These are phyloP conservation scores for Peromyscus nudipes DNA, from an alignment of 2,797 vertebrate species.

Conservation along the genomic window DNA sequence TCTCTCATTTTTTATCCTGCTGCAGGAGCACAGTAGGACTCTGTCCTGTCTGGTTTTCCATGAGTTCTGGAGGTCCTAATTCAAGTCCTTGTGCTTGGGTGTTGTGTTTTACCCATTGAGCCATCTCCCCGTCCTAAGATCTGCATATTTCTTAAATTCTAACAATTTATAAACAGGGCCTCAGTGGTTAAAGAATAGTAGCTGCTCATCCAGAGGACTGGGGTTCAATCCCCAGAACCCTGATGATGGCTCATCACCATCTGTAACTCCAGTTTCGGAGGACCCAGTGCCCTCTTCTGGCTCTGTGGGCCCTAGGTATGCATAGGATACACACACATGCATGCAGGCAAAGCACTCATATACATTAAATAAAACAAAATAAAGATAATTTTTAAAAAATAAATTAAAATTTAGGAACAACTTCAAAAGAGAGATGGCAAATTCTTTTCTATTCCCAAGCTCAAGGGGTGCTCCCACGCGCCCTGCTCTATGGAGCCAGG, in stretches of 20 bases:
- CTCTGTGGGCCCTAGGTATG: not conserved
- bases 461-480: not conserved
- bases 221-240: not conserved
- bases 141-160: not conserved
- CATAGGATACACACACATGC: not conserved
- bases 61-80: not conserved
- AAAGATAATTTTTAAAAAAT: not conserved
- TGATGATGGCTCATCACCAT: not conserved
- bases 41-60: not conserved
- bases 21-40: not conserved
- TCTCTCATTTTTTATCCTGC: not conserved
- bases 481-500: not conserved
- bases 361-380: not conserved
- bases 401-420: not conserved
- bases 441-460: not conserved
- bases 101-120: not conserved
- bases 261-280: not conserved
- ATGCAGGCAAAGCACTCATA: not conserved
- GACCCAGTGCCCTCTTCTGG: not conserved
- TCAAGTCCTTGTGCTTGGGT: not conserved
- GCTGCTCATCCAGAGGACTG: not conserved
- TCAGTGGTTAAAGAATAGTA: not conserved
- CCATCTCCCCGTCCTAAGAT: not conserved
- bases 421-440: not conserved
- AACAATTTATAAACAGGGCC: not conserved